Conservation (phyloP, 2,113 vertebrate species). For the Nibea coibor region DNA sequence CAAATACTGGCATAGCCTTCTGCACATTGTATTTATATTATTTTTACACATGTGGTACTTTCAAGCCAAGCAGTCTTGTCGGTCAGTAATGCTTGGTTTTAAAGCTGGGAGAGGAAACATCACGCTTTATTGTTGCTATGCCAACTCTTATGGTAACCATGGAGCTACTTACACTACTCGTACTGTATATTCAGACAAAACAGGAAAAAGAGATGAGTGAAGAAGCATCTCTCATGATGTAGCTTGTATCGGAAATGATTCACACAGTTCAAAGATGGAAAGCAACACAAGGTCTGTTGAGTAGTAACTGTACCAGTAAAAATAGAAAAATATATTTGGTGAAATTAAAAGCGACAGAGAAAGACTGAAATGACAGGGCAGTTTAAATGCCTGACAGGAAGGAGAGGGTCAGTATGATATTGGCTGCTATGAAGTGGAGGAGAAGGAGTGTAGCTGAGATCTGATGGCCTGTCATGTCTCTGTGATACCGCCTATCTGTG, state of each 20-base stretch:
- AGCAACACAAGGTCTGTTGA: neutral
- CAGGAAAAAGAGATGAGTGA: neutral
- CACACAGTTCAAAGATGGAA: neutral
- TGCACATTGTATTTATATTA: neutral
- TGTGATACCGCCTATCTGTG: neutral
- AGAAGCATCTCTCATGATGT: neutral
- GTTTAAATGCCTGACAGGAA: neutral
- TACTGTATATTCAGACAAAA: neutral
- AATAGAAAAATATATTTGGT: too few relatives aligned
- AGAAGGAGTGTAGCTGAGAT: neutral
- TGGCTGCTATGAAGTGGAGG: too few relatives aligned
- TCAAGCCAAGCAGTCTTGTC: neutral
- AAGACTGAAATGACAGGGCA: neutral
- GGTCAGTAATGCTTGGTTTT: neutral
- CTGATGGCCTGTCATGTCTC: neutral
- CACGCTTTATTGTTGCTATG: constrained; percentile 11
- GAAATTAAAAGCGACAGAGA: neutral
- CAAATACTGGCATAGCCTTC: neutral
- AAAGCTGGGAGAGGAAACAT: neutral
- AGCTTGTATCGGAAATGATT: neutral
- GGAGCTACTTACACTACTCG: neutral
- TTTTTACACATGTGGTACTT: neutral
- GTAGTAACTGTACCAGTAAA: neutral
- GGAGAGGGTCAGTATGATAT: neutral
- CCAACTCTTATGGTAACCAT: constrained; percentile 30